phyloP scores from a whole-genome alignment of 2,113 vertebrate genomes.

The Oenanthe melanoleuca region DNA sequence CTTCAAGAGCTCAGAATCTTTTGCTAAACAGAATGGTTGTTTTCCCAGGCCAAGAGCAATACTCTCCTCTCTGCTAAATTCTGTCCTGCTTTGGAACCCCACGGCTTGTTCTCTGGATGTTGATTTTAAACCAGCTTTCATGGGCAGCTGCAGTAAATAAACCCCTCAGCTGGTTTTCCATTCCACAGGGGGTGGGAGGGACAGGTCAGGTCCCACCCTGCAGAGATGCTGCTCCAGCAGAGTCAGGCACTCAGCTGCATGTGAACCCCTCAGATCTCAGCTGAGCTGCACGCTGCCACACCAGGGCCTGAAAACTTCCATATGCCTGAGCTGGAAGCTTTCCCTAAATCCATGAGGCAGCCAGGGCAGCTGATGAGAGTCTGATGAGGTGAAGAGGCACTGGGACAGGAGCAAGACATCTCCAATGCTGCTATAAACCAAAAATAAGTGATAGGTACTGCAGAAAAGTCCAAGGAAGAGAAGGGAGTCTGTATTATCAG shows the following conservation, averaged over 20 bases:
- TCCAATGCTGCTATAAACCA: background rate
- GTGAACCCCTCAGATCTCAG: background rate
- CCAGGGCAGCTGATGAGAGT: background rate
- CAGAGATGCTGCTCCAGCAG: conserved; percentile 38
- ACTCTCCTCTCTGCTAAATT: background rate
- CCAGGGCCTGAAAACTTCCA: background rate
- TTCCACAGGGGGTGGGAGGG: background rate
- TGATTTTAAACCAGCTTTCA: conserved; percentile 46
- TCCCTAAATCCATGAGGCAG: background rate
- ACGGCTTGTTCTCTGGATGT: background rate
- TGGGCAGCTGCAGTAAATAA: conserved; percentile 52
- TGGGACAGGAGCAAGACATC: background rate
- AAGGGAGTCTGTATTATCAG: background rate
- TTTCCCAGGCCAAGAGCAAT: conserved; percentile 58
- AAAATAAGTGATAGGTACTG: background rate
- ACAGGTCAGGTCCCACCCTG: background rate
- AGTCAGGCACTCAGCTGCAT: background rate
- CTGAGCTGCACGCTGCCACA: background rate
- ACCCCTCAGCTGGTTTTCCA: background rate
- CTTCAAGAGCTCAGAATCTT: conserved; percentile 19
- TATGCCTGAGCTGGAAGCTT: background rate
- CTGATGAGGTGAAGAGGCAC: background rate
- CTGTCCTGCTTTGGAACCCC: conserved; percentile 31
- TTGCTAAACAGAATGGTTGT: conserved; percentile 14
- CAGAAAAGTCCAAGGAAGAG: background rate